Base-by-base conservation (phyloP, 2,797 vertebrate genomes). In the Takifugu rubripes region DNA sequence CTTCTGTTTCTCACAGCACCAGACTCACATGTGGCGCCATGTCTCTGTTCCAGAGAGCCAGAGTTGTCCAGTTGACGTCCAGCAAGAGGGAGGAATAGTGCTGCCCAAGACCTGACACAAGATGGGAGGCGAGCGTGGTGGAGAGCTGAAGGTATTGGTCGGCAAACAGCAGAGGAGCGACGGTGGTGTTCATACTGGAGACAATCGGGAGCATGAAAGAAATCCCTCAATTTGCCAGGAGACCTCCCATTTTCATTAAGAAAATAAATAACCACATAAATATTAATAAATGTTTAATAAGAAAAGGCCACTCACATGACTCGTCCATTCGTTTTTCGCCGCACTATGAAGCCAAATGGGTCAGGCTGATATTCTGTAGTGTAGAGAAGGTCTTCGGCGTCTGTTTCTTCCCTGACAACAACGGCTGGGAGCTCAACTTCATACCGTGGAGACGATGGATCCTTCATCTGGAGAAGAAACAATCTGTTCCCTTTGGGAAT, bases 91-190 rank as follows among this genome's bases (percentile, higher is more conserved):
- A 85, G 0, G 93, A 92, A 76, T 94, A 93, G 83, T 93, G 97
- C 70, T 99, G 93, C 15, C 94, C 96, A 11, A 98, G 90, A 49
- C 96, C 96, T 1, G 92, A 90, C 59, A 99, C 68, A 44, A 92
- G 69, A 0, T 2, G 76, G 9, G 95, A 95, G 0, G 94, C 92
- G 78, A 97, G 81, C 0, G 92, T 77, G 9, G 93, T 97, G 70
- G 97, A 95, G 52, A 99, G 88, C 91, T 98, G 96, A 60, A 98
- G 87, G 81, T 97, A 98, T 88, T 99, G 97, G 84, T 99, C 95
- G 0, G 96, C 90, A 64, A 94, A 99, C 78, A 99, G 85, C 33
- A 99, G 88, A 0, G 97, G 96, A 0, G 94, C 96, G 5, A 99
- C 90, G 0, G 93, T 92, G 16, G 94, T 97, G 80, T 99, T 94